Evolutionary conservation across 2,888 invertebrate genomes (phyloP).

Genomic region (Drosophila dives): DNA sequence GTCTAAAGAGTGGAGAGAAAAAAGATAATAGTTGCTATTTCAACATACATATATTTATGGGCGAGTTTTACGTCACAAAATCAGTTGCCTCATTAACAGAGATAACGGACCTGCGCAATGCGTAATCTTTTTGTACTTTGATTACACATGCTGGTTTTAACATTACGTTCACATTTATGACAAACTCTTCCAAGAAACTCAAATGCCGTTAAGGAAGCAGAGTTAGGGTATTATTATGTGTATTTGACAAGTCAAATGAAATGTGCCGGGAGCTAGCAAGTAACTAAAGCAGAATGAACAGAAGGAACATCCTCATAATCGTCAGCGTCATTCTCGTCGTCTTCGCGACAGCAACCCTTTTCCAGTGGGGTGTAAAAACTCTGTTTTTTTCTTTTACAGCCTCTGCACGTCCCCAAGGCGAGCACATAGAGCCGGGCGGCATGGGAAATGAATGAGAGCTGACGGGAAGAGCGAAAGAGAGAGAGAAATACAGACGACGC

Average conservation of each 20-base stretch:
- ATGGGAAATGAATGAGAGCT: conserved; percentile 67
- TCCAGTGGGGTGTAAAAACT: conserved; percentile 68
- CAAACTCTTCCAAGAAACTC: not conserved
- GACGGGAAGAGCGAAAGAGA: conserved; percentile 33
- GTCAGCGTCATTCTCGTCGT: conserved; percentile 14
- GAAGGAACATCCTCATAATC: conserved; percentile 46
- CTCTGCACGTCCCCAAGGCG: conserved; percentile 25
- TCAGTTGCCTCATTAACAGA: not conserved
- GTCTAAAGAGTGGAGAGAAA: not conserved
- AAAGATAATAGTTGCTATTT: not conserved
- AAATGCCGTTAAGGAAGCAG: not conserved
- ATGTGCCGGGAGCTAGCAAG: conserved; percentile 42
- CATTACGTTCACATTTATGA: conserved; percentile 1
- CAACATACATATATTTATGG: not conserved
- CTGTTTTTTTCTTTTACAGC: conserved; percentile 23
- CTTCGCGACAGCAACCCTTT: conserved; percentile 55
- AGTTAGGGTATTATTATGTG: conserved; percentile 24
- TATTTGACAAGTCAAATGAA: conserved; percentile 41
- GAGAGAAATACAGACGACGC: not conserved
- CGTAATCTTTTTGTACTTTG: not conserved
- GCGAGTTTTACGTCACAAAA: not conserved
- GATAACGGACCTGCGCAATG: not conserved
- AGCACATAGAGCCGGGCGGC: conserved; percentile 45
- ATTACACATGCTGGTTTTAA: not conserved
- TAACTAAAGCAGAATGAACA: conserved; percentile 36